phyloP scores from a whole-genome alignment of 2,888 invertebrate species.

The Dicyrtoma fusca region DNA sequence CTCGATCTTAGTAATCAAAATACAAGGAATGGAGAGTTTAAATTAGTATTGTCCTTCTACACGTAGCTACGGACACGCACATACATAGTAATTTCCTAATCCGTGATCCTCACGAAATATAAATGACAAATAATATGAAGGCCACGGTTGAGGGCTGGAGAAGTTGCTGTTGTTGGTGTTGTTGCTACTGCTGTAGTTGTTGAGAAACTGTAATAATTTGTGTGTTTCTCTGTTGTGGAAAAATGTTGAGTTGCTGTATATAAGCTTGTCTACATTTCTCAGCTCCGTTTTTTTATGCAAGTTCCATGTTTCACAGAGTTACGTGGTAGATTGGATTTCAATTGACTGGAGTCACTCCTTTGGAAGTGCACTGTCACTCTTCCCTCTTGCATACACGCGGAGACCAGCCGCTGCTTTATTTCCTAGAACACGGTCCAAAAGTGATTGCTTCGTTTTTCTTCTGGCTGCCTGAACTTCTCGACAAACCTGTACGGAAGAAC shows the following conservation, averaged over 20 bases:
- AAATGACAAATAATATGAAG: no score
- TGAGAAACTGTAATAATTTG: no score
- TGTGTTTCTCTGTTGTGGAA: no score
- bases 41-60: not conserved
- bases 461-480: slow-evolving; percentile 78
- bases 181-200: no score
- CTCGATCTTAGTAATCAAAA: slow-evolving; percentile 5
- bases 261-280: not conserved
- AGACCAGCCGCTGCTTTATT: slow-evolving; percentile 62
- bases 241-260: no score
- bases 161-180: no score
- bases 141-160: no score
- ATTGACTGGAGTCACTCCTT: slow-evolving; percentile 66
- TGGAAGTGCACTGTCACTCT: slow-evolving; percentile 85
- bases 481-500: slow-evolving; percentile 61
- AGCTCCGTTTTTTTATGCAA: slow-evolving; percentile 1
- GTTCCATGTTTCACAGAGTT: slow-evolving; percentile 3
- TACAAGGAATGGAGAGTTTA: slow-evolving; percentile 31
- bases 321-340: slow-evolving; percentile 19
- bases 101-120: not conserved
- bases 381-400: slow-evolving; percentile 78
- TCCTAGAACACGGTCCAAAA: slow-evolving; percentile 81
- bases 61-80: not conserved
- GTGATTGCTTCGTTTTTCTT: slow-evolving; percentile 80
- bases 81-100: not conserved